Base-by-base conservation (phyloP, 2,888 invertebrate species). In the Ommatoiulus sabulosus region DNA sequence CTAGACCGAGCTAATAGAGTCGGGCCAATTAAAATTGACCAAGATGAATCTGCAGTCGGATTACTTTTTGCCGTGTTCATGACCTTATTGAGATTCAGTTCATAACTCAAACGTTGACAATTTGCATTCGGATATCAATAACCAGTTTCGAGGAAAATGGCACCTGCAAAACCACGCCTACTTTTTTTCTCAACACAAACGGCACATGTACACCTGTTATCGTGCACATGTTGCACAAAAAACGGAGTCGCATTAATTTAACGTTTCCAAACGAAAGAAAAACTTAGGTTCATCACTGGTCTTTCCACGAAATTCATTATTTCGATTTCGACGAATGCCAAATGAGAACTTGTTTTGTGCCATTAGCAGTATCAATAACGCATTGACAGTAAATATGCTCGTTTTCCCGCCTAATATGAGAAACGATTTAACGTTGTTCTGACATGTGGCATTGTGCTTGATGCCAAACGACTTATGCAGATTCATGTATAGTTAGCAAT, bases 151-250 rank as follows among this genome's bases (percentile, higher is more conserved):
- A 24, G 72, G 72, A 72, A 72, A 72, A 72, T 80, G 35, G 80
- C 80, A 80, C 80, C 80, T 80, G 80, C 80, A 80, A 80, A 80
- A 80, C 80, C 80, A 80, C 80, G 80, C 80, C 80, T 80, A 15
- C 35, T 80, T 80, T 80, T 72, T 80, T 43, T 80, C 52, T 20
- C 20, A 12, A 80, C 80, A 80, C 80, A 80, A 24, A 24, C 63
- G 20, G n/a, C 80, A 80, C 35, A 35, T 24, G 80, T 80, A 80
- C 80, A 80, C 80, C 80, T 80, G 80, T 80, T 80, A 35, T 80
- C 35, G 10, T 12, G 80, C 80, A 80, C 80, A 80, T 80, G 80
- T 80, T 80, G 80, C 80, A 80, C 80, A 80, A 80, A 80, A 80
- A 80, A 35, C 12, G n/a, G n/a, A 80, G 35, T 35, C 80, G 35